phyloP scores from a whole-genome alignment of 1,140 invertebrate species.

The Xylocopa sonorina region DNA sequence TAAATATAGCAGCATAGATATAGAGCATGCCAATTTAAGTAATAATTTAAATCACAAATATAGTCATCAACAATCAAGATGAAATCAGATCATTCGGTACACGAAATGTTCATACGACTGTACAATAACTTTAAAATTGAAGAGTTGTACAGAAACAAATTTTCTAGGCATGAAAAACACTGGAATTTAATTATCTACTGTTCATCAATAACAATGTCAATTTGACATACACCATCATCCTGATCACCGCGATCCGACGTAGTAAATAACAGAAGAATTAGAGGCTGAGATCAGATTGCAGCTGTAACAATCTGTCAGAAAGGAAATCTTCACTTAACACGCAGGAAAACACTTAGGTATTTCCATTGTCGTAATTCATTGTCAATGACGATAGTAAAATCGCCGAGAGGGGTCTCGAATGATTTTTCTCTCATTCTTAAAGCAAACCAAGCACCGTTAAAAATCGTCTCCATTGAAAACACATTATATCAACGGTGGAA shows the following conservation, averaged over 20 bases:
- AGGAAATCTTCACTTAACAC: background rate
- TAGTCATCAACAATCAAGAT: too few relatives aligned
- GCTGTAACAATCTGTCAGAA: background rate
- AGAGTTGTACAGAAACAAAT: too few relatives aligned
- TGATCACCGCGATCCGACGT: background rate
- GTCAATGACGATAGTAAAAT: background rate
- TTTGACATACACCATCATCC: too few relatives aligned
- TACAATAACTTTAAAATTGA: too few relatives aligned
- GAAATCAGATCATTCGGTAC: too few relatives aligned
- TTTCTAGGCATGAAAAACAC: too few relatives aligned
- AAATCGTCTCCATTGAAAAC: too few relatives aligned
- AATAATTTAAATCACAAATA: background rate
- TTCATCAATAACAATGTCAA: too few relatives aligned
- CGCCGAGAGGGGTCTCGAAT: background rate
- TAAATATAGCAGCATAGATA: background rate
- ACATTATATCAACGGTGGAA: too few relatives aligned
- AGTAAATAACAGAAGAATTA: background rate
- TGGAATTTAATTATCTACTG: too few relatives aligned
- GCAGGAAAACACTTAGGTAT: constrained; percentile 11
- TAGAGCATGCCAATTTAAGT: background rate
- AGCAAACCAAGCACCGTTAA: too few relatives aligned
- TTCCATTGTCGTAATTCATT: background rate
- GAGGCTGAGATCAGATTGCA: background rate
- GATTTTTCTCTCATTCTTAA: background rate
- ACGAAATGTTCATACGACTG: too few relatives aligned